phyloP scores from a whole-genome alignment of 2,888 invertebrate genomes.

The Polyommatus iphigenia region DNA sequence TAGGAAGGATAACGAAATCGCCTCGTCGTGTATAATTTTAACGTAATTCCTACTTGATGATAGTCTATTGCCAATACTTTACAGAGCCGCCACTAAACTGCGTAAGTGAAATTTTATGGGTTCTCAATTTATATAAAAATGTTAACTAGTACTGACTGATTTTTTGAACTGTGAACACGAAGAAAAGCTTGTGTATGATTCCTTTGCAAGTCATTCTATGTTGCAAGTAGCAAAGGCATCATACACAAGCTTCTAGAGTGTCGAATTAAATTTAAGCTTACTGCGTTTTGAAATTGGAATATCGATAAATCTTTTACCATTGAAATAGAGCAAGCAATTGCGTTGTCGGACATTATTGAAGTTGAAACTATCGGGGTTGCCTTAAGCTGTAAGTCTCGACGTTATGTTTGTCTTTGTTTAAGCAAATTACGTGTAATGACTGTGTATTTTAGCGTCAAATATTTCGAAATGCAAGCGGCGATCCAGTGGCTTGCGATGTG shows the following conservation, averaged over 20 bases:
- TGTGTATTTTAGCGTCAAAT: slow-evolving; percentile 29
- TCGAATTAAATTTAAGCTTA: neutral
- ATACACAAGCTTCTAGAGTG: neutral
- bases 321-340: slow-evolving; percentile 8
- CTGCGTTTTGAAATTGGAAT: neutral
- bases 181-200: too few relatives aligned
- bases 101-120: neutral
- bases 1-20: slow-evolving; percentile 36
- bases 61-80: slow-evolving; percentile 13
- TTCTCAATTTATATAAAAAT: neutral
- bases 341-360: neutral
- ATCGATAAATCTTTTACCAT: neutral
- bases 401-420: slow-evolving; percentile 28
- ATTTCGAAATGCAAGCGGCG: slow-evolving; percentile 38
- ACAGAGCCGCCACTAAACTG: neutral
- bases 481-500: slow-evolving; percentile 57
- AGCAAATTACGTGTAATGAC: slow-evolving; percentile 30
- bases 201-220: too few relatives aligned
- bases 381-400: slow-evolving; percentile 11
- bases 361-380: slow-evolving; percentile 11
- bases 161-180: neutral
- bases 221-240: neutral
- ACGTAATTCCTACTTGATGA: slow-evolving; percentile 14
- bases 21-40: slow-evolving; percentile 22
- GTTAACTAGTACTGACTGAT: neutral